Base-by-base conservation (phyloP, 2,888 invertebrate species). In the Drosophila neutralis region DNA sequence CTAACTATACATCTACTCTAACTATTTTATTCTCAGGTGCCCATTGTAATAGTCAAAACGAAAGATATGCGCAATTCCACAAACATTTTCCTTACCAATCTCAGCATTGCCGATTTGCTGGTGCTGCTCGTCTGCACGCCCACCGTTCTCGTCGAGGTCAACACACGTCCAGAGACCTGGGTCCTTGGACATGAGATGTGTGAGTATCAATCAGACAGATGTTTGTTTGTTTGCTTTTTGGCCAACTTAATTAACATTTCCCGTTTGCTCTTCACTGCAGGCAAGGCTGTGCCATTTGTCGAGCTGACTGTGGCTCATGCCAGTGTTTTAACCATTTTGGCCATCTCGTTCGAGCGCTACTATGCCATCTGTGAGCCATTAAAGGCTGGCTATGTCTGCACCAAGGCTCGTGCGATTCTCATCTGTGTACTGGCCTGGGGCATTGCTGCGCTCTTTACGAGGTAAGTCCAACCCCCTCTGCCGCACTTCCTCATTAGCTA, bases 11-110 rank as follows among this genome's bases (percentile, higher is more conserved):
- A 27, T 27, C 4, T 27, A 27, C 27, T 27, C n/a, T 11, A 5
- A 18, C 27, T 2, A 11, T 29, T n/a, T 40, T 2, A 3, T 31
- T 48, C 40, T 2, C 78, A 93, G 93, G 93, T 98, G 91, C 98
- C 98, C 40, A 95, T 98, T 90, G 98, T 98, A 83, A 98, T 98
- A 81, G 94, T 97, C 91, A 96, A 97, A 92, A 97, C 97, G 59
- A 97, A 97, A 92, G 98, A 98, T 92, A 97, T 98, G 97, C 95
- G 98, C 90, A 98, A 98, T 91, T 98, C 98, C 63, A 98, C 98
- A 73, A 98, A 98, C 93, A 97, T 98, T 89, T 98, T 98, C 93
- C 95, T 98, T 90, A 97, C 98, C 93, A 98, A 98, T 93, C 94
- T 98, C 91, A 98, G 98, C 92, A 95, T 98, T 48, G 98, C 98